A percentile compares a stretch with the other conserved stretches of the same genome.
Evolutionary conservation across 1,140 invertebrate genomes (phyloP).

Genomic region (Drosophila ananassae): DNA sequence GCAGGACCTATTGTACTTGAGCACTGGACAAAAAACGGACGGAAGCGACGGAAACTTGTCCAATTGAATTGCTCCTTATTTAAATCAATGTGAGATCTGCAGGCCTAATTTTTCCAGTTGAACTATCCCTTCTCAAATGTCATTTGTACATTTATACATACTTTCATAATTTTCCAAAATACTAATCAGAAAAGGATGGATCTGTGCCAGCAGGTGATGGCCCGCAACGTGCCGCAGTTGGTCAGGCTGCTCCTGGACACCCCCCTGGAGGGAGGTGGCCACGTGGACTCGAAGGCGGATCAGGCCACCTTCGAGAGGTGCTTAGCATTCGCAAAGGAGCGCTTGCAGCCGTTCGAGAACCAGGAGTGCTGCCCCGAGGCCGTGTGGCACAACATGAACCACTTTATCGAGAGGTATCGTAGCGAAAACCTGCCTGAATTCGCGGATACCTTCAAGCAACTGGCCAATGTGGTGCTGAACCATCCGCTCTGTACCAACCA

Average conservation of each 20-base stretch:
- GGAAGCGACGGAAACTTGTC: no score
- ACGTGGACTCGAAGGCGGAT: no score
- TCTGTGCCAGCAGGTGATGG: constrained; percentile 4
- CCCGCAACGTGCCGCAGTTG: constrained; percentile 24
- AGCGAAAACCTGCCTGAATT: constrained; percentile 13
- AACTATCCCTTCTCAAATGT: not conserved
- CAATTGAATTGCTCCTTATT: no score
- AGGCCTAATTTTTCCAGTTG: not conserved
- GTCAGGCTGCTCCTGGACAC: constrained; percentile 9
- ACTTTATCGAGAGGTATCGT: constrained; percentile 36
- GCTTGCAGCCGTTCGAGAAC: not conserved
- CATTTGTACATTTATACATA: constrained; percentile 6
- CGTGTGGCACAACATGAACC: constrained; percentile 2
- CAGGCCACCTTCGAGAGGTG: constrained; percentile 1
- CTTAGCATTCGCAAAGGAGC: not conserved
- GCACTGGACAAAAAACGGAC: constrained; percentile 1
- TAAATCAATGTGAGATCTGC: no score
- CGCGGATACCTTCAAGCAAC: constrained; percentile 13
- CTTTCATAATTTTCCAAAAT: constrained; percentile 36
- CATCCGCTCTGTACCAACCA: constrained; percentile 2
- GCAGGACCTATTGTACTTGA: constrained; percentile 1
- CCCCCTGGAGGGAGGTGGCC: not conserved
- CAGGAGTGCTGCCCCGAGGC: not conserved
- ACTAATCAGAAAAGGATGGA: constrained; percentile 7
- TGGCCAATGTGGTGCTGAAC: constrained; percentile 26